Evolutionary conservation across 2,113 vertebrate genomes (phyloP).

Genomic region (Eolophus roseicapilla): DNA sequence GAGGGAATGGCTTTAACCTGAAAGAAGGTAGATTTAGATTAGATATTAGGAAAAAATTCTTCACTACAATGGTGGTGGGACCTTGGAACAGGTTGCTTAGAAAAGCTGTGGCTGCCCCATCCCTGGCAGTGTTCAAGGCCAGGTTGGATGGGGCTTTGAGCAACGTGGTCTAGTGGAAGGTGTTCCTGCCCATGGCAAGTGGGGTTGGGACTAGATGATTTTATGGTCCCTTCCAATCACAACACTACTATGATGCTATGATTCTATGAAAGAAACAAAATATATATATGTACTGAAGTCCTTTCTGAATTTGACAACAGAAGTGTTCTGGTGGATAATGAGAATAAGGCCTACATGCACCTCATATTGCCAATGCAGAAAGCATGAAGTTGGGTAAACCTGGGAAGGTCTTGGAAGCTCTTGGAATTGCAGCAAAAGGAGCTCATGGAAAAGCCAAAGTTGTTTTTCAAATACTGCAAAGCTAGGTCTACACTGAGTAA

Average conservation of each 20-base stretch:
- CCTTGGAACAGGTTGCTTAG: too few species aligned
- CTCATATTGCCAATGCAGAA: neutral
- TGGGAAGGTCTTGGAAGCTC: neutral
- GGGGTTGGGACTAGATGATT: neutral
- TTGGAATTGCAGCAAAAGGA: neutral
- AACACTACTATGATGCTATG: neutral
- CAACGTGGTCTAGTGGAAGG: neutral
- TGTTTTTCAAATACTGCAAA: neutral
- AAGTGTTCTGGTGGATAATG: neutral
- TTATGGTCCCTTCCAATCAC: neutral
- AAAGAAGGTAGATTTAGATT: too few species aligned
- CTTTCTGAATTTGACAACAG: neutral
- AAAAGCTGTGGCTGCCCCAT: neutral
- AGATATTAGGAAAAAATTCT: too few species aligned
- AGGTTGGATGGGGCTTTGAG: neutral
- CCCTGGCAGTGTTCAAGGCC: neutral
- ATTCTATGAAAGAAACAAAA: neutral
- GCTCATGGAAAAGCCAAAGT: neutral
- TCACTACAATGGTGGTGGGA: too few species aligned
- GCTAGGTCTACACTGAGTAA: neutral
- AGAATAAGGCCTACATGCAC: neutral
- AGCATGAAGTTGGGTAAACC: neutral
- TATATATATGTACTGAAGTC: neutral
- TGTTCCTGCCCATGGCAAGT: neutral
- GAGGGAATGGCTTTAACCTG: neutral